phyloP scores from a whole-genome alignment of 2,797 vertebrate genomes.

The Channa striata region DNA sequence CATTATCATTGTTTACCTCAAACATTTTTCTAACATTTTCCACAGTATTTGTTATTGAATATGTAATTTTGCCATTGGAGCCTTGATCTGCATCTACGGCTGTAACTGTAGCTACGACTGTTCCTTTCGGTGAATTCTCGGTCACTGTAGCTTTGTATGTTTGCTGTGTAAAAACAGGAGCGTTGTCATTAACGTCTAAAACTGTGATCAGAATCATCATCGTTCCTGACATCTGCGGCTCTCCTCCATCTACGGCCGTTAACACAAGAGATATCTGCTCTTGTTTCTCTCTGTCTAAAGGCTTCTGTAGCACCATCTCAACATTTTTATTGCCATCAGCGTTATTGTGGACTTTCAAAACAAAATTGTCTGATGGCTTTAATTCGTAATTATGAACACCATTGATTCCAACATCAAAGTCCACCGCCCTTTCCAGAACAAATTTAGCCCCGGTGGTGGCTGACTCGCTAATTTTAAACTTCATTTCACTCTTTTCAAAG shows the following conservation, averaged over 20 bases:
- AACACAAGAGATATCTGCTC: conserved; percentile 59
- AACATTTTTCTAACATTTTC: conserved; percentile 24
- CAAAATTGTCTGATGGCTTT: conserved; percentile 65
- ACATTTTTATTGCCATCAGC: conserved; percentile 51
- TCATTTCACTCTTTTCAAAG: conserved; percentile 60
- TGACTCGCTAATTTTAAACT: conserved; percentile 78
- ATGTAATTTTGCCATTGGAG: conserved; percentile 38
- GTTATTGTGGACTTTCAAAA: conserved; percentile 49
- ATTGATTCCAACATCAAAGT: conserved; percentile 81
- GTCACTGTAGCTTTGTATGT: conserved; percentile 57
- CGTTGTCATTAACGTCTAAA: conserved; percentile 73
- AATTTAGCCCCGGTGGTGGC: conserved; percentile 68
- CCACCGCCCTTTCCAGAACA: conserved; percentile 75
- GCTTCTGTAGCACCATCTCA: conserved; percentile 72
- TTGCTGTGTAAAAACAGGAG: conserved; percentile 64
- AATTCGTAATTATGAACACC: conserved; percentile 55
- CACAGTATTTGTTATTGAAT: conserved; percentile 51
- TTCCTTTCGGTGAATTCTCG: conserved; percentile 67
- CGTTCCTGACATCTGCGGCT: conserved; percentile 69
- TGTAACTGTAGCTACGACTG: conserved; percentile 55
- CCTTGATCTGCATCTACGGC: conserved; percentile 67
- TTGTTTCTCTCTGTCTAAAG: conserved; percentile 73
- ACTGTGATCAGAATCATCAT: conserved; percentile 67
- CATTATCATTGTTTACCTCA: conserved; percentile 21
- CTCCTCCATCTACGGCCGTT: conserved; percentile 75